Conservation (phyloP, 2,888 invertebrate genomes). For the Limnephilus lunatus region DNA sequence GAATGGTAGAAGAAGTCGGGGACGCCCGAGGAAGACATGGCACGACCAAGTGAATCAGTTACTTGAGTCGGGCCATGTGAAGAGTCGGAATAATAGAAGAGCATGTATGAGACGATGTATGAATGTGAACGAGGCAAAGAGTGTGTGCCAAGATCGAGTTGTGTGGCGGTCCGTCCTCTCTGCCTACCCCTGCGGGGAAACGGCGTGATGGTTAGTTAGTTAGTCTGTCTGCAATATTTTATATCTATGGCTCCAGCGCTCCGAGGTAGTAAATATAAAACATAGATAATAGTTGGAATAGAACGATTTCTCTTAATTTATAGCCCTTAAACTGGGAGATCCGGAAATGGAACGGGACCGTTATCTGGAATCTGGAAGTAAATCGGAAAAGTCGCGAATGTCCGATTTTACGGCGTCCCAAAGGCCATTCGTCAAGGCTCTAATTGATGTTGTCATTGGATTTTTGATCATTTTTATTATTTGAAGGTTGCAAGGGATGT, state of each 20-base stretch:
- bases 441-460: slow-evolving; percentile 7
- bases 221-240: not conserved
- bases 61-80: too few species aligned
- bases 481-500: not conserved
- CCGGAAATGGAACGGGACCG: not conserved
- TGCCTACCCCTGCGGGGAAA: too few species aligned
- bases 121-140: too few species aligned
- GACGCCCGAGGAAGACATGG: too few species aligned
- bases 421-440: not conserved
- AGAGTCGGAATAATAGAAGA: too few species aligned
- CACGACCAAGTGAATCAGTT: too few species aligned
- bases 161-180: too few species aligned
- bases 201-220: too few species aligned
- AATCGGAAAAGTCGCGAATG: slow-evolving; percentile 8
- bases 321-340: not conserved
- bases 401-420: slow-evolving; percentile 2
- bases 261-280: not conserved
- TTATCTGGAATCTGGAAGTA: not conserved
- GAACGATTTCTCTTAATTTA: not conserved
- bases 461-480: not conserved
- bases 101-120: too few species aligned
- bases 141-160: too few species aligned
- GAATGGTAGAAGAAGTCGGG: too few species aligned
- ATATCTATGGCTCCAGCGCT: not conserved
- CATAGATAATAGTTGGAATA: not conserved